Conservation (phyloP, 2,888 invertebrate species). For the Polylopha cassiicola region DNA sequence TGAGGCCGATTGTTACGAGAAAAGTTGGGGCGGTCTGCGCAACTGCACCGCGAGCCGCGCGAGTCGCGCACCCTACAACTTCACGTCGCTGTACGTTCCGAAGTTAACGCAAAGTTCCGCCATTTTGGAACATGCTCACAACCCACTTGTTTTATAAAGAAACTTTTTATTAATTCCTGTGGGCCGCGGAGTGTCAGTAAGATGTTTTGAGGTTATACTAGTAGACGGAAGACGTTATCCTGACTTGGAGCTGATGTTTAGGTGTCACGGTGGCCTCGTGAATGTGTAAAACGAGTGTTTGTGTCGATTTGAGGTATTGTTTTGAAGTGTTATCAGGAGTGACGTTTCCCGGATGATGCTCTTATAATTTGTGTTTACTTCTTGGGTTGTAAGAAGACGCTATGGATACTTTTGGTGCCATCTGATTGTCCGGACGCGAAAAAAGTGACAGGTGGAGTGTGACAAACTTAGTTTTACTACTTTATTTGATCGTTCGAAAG, state of each 20-base stretch:
- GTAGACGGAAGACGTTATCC: constrained; percentile 60
- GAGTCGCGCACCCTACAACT: constrained; percentile 74
- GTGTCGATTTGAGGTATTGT: constrained; percentile 60
- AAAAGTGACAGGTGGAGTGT: constrained; percentile 53
- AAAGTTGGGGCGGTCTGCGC: constrained; percentile 69
- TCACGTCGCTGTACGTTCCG: constrained; percentile 76
- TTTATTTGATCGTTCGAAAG: constrained; percentile 54
- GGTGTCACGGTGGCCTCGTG: constrained; percentile 44
- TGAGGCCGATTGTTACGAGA: constrained; percentile 52
- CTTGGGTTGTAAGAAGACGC: constrained; percentile 56
- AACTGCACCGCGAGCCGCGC: constrained; percentile 49
- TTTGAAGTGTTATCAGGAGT: constrained; percentile 68
- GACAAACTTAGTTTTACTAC: constrained; percentile 57
- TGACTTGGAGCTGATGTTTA: constrained; percentile 52
- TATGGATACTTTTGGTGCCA: constrained; percentile 51
- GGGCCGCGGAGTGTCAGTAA: constrained; percentile 77
- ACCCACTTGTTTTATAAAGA: constrained; percentile 79
- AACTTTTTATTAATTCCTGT: constrained; percentile 79
- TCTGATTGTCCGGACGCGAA: constrained; percentile 43
- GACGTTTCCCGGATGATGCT: constrained; percentile 63
- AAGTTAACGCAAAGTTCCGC: constrained; percentile 79
- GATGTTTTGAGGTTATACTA: constrained; percentile 76
- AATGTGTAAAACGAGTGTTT: constrained; percentile 50
- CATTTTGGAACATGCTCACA: constrained; percentile 79
- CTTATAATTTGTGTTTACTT: constrained; percentile 73